Evolutionary conservation across 1,140 invertebrate genomes (phyloP).

Genomic region (Rhagoletis zephyria): DNA sequence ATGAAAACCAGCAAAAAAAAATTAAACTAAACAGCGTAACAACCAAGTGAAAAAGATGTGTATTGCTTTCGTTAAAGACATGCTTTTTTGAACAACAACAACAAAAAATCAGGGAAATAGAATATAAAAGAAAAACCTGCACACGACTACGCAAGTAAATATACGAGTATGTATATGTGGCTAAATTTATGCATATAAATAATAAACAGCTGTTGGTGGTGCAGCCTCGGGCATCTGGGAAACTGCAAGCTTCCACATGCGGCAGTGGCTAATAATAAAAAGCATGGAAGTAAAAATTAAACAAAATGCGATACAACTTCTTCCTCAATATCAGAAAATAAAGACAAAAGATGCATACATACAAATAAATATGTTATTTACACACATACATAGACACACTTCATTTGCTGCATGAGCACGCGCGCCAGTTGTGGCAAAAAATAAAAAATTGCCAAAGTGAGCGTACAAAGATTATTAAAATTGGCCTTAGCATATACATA

Average conservation of each 20-base stretch:
- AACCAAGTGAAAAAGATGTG: background rate
- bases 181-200: background rate
- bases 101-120: background rate
- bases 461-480: background rate
- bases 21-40: background rate
- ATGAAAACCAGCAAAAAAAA: background rate
- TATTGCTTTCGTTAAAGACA: background rate
- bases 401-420: background rate
- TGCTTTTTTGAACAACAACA: background rate
- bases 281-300: background rate
- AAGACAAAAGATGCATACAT: background rate
- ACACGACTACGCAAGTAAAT: background rate
- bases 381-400: background rate
- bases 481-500: background rate
- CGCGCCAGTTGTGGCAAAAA: background rate
- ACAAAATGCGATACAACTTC: slow-evolving; percentile 17
- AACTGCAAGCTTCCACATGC: slow-evolving; percentile 6
- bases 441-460: slow-evolving; percentile 13
- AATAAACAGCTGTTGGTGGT: background rate
- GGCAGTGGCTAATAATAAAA: background rate
- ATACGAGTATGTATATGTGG: too few relatives aligned
- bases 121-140: background rate
- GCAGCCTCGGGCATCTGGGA: background rate
- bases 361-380: background rate
- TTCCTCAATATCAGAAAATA: slow-evolving; percentile 27